phyloP scores from a whole-genome alignment of 37 sponge, comb jelly and placozoan species.

The Theonella swinhoei region DNA sequence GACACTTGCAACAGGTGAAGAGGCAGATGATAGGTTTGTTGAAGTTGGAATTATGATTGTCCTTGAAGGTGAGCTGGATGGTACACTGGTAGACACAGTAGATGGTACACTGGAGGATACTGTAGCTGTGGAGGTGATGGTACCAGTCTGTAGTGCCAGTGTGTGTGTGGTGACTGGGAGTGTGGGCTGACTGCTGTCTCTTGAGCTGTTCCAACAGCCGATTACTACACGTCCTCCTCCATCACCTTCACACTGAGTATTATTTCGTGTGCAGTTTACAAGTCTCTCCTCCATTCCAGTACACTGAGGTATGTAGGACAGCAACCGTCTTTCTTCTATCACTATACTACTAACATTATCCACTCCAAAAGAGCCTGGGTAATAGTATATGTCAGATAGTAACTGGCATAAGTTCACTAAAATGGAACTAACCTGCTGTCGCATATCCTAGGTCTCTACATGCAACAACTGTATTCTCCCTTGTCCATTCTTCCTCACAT shows the following conservation, averaged over 20 bases:
- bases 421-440: neutral
- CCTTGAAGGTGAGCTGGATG: neutral
- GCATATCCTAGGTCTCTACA: neutral
- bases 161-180: no score
- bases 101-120: neutral
- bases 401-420: no score
- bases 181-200: neutral
- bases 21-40: neutral
- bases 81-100: neutral
- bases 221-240: neutral
- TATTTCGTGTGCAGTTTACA: neutral
- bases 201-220: neutral
- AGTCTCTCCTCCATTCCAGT: neutral
- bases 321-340: neutral
- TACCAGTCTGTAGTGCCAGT: no score
- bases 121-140: neutral
- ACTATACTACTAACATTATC: neutral
- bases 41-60: neutral
- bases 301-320: neutral
- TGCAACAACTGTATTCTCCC: neutral
- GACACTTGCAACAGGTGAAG: neutral
- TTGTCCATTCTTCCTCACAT: neutral
- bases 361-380: neutral
- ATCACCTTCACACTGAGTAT: neutral
- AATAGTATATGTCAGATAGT: neutral